phyloP scores from a whole-genome alignment of 2,113 vertebrate species.

The Bufo gargarizans region DNA sequence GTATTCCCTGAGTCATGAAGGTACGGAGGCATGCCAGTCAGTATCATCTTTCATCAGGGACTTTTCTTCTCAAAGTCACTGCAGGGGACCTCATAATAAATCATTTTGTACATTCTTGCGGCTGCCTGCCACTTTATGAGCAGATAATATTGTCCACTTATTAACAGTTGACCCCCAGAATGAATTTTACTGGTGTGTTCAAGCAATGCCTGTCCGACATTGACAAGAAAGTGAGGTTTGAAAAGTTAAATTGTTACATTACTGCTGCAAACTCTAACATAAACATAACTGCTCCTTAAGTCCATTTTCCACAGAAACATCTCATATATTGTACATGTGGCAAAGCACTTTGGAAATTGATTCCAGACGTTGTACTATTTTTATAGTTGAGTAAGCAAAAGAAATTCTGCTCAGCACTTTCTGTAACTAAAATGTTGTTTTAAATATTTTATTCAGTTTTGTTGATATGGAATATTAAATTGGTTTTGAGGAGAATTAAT shows the following conservation, averaged over 20 bases:
- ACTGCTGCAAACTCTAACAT: neutral
- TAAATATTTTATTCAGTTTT: neutral
- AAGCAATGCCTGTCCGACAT: no score
- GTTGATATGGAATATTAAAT: neutral
- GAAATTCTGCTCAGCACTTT: conserved; percentile 46
- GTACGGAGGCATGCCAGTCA: no score
- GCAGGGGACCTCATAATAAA: no score
- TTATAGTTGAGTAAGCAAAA: conserved; percentile 38
- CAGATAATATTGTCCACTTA: no score
- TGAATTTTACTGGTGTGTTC: no score
- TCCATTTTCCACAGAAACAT: conserved; percentile 14
- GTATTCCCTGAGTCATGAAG: no score
- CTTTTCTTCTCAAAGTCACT: no score
- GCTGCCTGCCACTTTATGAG: no score
- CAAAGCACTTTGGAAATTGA: conserved; percentile 46
- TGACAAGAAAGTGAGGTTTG: neutral
- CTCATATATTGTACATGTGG: conserved; percentile 47
- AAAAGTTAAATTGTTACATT: neutral
- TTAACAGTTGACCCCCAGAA: no score
- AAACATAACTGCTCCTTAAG: neutral
- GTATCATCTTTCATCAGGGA: no score
- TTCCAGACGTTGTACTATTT: conserved; percentile 46
- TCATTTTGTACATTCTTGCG: no score
- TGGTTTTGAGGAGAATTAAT: neutral
- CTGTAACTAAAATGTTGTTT: neutral